Base-by-base conservation (phyloP, 2,113 vertebrate genomes). In the Embiotoca jacksoni region DNA sequence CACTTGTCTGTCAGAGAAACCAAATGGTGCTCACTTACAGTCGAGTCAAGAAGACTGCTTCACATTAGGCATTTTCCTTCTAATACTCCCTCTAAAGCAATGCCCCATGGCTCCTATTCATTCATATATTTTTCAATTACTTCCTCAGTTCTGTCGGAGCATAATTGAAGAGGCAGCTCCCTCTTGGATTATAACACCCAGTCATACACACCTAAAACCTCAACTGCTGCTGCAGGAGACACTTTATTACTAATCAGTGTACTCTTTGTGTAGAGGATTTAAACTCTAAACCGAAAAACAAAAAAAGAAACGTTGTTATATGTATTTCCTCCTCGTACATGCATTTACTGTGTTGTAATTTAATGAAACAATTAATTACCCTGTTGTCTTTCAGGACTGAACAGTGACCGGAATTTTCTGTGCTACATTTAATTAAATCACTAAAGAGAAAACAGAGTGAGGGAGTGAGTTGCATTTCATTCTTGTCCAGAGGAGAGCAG, bases 21-120 rank as follows among this genome's bases (percentile, higher is more conserved):
- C 68, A 61, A 76, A 50, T 32, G 13, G 10, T 82, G 52, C 56
- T 66, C 3, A 46, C 53, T 47, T 74, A 54, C 58, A 61, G 69
- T 58, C 61, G 53, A 32, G 23, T 81, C 39, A 23, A 30, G 35
- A 47, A 63, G 47, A 65, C 32, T 10, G 14, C 37, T 50, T 71
- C 70, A 47, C 44, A 54, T 36, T 68, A 72, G 67, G 75, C 60
- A 37, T 67, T 23, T 72, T 56, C 54, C n/a, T 37, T 58, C 63
- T 50, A n/a, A 68, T 61, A 30, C 46, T 70, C 32, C 33, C 59
- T 37, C 23, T 23, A 23, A 23, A 23, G 23, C 23, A 23, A 23
- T 23, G 8, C 36, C 41, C 77, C 55, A 56, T 64, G 61, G 68
- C 61, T 72, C 15, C 23, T 23, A 23, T 23, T 23, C 23, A 59